Conservation (phyloP, 2,113 vertebrate species). For the Laticauda laticaudata region DNA sequence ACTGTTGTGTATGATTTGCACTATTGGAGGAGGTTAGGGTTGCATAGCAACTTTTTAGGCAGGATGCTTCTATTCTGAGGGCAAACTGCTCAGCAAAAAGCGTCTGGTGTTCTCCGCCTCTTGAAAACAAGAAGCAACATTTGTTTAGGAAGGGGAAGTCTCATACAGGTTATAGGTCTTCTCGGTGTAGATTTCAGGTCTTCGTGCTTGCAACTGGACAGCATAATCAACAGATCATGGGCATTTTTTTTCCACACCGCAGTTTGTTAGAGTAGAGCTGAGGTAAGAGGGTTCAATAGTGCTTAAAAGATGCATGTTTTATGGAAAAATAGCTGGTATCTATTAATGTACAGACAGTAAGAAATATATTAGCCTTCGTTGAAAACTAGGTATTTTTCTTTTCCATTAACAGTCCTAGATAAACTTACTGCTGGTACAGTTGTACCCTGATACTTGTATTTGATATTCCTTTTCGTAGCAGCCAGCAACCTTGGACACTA, state of each 20-base stretch:
- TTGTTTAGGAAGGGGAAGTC: constrained; percentile 71
- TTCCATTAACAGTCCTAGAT: constrained; percentile 89
- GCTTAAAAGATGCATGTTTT: constrained; percentile 85
- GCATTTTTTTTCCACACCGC: constrained; percentile 81
- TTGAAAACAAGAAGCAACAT: constrained; percentile 56
- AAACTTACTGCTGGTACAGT: constrained; percentile 99
- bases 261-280: constrained; percentile 78
- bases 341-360: constrained; percentile 93
- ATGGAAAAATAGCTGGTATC: constrained; percentile 96
- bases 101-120: constrained; percentile 63
- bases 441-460: constrained; percentile 88
- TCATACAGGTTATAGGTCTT: constrained; percentile 73
- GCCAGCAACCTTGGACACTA: constrained; percentile 67
- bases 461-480: constrained; percentile 77
- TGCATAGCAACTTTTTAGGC: constrained; percentile 64
- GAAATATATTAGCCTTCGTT: constrained; percentile 83
- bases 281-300: constrained; percentile 82
- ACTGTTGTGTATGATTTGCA: constrained; percentile 85
- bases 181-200: constrained; percentile 71
- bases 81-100: constrained; percentile 74
- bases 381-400: constrained; percentile 79
- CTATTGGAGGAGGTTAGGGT: constrained; percentile 76
- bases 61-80: constrained; percentile 69
- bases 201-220: constrained; percentile 78
- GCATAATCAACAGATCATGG: constrained; percentile 69